Evolutionary conservation across 2,113 vertebrate species (phyloP).

Genomic region (Odontophorus gujanensis): DNA sequence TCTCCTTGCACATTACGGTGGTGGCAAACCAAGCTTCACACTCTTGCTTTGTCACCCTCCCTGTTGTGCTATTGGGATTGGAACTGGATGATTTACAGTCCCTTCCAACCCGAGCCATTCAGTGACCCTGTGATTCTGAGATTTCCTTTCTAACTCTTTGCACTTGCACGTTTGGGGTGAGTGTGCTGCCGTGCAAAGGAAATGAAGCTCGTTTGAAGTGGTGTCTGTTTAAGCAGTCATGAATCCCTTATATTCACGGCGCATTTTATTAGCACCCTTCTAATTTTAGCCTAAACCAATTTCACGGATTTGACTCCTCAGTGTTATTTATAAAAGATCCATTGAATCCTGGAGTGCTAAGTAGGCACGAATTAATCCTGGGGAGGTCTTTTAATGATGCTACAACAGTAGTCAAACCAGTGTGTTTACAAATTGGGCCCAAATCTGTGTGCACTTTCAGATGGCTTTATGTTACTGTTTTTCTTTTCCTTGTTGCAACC

Average conservation of each 20-base stretch:
- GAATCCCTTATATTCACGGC: not conserved
- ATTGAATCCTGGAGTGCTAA: not conserved
- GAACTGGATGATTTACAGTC: not conserved
- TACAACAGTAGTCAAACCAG: not conserved
- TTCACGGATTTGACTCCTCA: slow-evolving; percentile 29
- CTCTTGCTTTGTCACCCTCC: not conserved
- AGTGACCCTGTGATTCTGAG: too few species aligned
- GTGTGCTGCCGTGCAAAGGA: not conserved
- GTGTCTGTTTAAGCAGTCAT: not conserved
- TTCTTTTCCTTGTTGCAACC: not conserved
- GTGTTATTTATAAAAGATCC: slow-evolving; percentile 9
- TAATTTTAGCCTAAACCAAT: not conserved
- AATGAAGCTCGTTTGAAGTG: not conserved
- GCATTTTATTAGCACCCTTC: not conserved
- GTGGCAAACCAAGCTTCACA: not conserved
- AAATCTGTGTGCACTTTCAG: not conserved
- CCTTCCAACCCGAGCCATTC: not conserved
- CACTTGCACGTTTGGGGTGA: not conserved
- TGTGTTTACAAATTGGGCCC: not conserved
- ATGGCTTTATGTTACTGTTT: not conserved
- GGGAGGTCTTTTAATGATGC: not conserved
- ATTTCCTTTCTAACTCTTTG: not conserved
- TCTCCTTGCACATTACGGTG: accelerated
- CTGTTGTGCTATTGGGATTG: not conserved
- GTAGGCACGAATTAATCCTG: not conserved